Evolutionary conservation across 1,140 invertebrate genomes (phyloP).

Genomic region (Neoseiulus cucumeris): DNA sequence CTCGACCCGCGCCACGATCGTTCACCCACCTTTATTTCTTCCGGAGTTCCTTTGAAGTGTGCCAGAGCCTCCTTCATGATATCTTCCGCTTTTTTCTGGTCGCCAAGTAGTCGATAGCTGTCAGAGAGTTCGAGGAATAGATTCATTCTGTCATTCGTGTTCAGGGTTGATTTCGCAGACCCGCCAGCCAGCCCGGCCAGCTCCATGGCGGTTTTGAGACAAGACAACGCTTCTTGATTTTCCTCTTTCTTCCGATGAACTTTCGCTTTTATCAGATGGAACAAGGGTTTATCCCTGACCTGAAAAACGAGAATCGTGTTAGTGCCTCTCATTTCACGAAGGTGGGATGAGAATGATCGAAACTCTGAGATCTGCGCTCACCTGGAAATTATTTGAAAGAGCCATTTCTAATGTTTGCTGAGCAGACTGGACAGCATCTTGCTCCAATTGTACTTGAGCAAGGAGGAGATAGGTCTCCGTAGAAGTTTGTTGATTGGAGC

Average conservation of each 20-base stretch:
- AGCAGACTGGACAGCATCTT: slow-evolving; percentile 53
- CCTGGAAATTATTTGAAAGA: slow-evolving; percentile 72
- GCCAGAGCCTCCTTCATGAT: slow-evolving; percentile 61
- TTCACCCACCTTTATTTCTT: slow-evolving; percentile 41
- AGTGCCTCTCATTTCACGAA: not conserved
- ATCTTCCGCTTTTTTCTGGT: slow-evolving; percentile 50
- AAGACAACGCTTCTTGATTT: slow-evolving; percentile 47
- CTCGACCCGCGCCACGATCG: too few species aligned
- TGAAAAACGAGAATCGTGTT: slow-evolving; percentile 19
- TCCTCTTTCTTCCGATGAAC: slow-evolving; percentile 56
- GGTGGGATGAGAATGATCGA: not conserved
- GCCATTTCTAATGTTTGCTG: slow-evolving; percentile 65
- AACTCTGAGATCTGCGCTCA: slow-evolving; percentile 19
- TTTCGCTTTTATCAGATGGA: slow-evolving; percentile 61
- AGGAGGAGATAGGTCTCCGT: slow-evolving; percentile 63
- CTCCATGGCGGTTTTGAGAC: slow-evolving; percentile 46
- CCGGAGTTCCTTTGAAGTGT: slow-evolving; percentile 49
- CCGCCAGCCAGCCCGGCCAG: slow-evolving; percentile 23
- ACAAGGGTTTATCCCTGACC: slow-evolving; percentile 66
- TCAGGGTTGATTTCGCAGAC: slow-evolving; percentile 31
- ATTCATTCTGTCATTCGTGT: slow-evolving; percentile 54
- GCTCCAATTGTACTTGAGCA: slow-evolving; percentile 43
- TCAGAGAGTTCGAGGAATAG: slow-evolving; percentile 71
- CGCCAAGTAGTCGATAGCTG: slow-evolving; percentile 43
- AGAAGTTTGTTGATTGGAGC: slow-evolving; percentile 34